A percentile compares a stretch with the other conserved stretches of the same genome.
Evolutionary conservation across 2,888 invertebrate genomes (phyloP).

Genomic region (Xanthorhoe designata): DNA sequence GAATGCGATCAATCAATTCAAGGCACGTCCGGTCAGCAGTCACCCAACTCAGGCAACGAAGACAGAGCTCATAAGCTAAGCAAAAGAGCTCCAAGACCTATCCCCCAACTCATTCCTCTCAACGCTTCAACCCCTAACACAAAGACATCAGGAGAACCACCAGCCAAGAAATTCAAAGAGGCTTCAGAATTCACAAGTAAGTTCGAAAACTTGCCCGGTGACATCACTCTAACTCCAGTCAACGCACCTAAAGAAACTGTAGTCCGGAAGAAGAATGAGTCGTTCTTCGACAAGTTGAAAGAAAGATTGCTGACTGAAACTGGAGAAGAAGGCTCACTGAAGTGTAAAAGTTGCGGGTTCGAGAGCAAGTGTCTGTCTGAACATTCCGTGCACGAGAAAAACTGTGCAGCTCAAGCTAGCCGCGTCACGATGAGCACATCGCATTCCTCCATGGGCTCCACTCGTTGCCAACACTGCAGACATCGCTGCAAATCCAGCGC

Average conservation of each 20-base stretch:
- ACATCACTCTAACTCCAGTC: constrained; percentile 65
- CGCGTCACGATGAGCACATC: constrained; percentile 67
- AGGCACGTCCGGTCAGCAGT: constrained; percentile 55
- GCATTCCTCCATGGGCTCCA: constrained; percentile 86
- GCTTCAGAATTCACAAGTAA: constrained; percentile 51
- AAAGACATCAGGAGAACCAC: constrained; percentile 73
- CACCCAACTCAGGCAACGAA: constrained; percentile 57
- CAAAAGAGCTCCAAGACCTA: constrained; percentile 85
- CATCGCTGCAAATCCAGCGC: constrained; percentile 94
- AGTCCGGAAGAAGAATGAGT: constrained; percentile 87
- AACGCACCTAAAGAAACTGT: constrained; percentile 63
- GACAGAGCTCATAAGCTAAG: constrained; percentile 67
- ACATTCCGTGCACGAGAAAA: constrained; percentile 91
- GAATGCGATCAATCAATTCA: constrained; percentile 51
- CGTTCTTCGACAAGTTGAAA: constrained; percentile 93
- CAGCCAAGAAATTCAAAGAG: constrained; percentile 75
- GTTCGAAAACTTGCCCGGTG: constrained; percentile 60
- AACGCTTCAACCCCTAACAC: constrained; percentile 78
- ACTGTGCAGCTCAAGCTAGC: constrained; percentile 84
- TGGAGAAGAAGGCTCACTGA: constrained; percentile 87
- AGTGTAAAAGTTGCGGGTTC: constrained; percentile 90
- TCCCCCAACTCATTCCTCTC: constrained; percentile 92
- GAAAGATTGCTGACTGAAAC: constrained; percentile 89
- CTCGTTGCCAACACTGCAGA: constrained; percentile 94
- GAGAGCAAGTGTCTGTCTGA: constrained; percentile 93